phyloP scores from a whole-genome alignment of 2,888 invertebrate species.

The Adineta ricciae region DNA sequence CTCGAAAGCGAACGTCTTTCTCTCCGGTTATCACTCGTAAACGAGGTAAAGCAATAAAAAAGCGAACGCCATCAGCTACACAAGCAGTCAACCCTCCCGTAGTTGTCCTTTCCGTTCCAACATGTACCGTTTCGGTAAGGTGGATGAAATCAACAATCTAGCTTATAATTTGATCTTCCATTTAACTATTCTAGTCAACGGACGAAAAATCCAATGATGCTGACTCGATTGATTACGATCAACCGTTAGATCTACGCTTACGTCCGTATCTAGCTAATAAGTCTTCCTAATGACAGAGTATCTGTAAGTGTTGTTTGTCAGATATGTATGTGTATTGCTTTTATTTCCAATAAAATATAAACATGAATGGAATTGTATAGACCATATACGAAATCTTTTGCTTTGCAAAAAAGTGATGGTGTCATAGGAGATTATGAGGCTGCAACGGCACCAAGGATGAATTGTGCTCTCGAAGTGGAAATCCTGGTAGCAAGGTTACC shows the following conservation, averaged over 20 bases:
- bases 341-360: neutral
- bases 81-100: neutral
- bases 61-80: neutral
- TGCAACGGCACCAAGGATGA: too few species aligned
- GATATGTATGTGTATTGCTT: neutral
- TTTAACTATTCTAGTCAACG: neutral
- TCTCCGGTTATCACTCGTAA: neutral
- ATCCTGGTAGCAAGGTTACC: too few species aligned
- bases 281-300: neutral
- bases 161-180: neutral
- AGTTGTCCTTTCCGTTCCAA: neutral
- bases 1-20: neutral
- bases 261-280: neutral
- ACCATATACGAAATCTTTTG: too few species aligned
- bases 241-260: constrained; percentile 1
- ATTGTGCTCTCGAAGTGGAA: too few species aligned
- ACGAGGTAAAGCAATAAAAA: neutral
- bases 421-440: too few species aligned
- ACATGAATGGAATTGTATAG: too few species aligned
- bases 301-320: neutral
- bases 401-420: too few species aligned
- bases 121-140: neutral
- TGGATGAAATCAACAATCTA: neutral
- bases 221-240: neutral
- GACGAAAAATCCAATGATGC: neutral